A percentile compares a stretch with the other conserved stretches of the same genome.
Evolutionary conservation across 2,113 vertebrate species (phyloP).

Genomic region (Todiramphus chloris): DNA sequence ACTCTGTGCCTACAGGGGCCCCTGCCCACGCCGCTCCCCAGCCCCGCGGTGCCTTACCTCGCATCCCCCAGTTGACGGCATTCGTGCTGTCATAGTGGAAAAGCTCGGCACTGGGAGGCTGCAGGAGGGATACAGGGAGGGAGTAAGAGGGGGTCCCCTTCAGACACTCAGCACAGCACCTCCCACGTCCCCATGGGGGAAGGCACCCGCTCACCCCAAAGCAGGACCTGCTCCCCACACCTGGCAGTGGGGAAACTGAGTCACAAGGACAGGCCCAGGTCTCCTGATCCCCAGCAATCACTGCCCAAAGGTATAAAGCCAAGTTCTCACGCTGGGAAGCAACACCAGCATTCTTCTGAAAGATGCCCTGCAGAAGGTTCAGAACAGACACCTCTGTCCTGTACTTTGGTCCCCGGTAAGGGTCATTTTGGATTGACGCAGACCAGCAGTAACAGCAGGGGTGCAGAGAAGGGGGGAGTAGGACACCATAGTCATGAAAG

Average conservation of each 20-base stretch:
- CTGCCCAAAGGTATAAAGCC: not conserved
- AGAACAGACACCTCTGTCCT: not conserved
- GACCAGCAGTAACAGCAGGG: not conserved
- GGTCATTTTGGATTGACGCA: not conserved
- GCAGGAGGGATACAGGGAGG: not conserved
- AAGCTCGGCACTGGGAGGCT: conserved; percentile 89
- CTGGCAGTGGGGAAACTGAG: not conserved
- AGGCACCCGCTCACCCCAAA: not conserved
- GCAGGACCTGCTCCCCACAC: not conserved
- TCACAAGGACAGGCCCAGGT: not conserved
- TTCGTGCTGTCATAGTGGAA: conserved; percentile 94
- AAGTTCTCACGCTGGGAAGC: not conserved
- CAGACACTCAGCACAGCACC: not conserved
- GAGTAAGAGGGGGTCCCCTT: not conserved
- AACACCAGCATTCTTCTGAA: not conserved
- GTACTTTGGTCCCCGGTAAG: fast-evolving
- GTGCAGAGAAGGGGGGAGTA: not conserved
- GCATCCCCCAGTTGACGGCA: conserved; percentile 94
- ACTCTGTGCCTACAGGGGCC: not conserved
- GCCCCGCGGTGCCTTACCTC: conserved; percentile 73
- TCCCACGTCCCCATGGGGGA: not conserved
- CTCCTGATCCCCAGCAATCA: not conserved
- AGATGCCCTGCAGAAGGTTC: fast-evolving
- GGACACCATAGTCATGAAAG: not conserved
- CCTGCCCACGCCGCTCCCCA: not conserved